A percentile compares a stretch with the other conserved stretches of the same genome.
Conservation (phyloP, 2,113 vertebrate species). For the Galeopterus variegatus region DNA sequence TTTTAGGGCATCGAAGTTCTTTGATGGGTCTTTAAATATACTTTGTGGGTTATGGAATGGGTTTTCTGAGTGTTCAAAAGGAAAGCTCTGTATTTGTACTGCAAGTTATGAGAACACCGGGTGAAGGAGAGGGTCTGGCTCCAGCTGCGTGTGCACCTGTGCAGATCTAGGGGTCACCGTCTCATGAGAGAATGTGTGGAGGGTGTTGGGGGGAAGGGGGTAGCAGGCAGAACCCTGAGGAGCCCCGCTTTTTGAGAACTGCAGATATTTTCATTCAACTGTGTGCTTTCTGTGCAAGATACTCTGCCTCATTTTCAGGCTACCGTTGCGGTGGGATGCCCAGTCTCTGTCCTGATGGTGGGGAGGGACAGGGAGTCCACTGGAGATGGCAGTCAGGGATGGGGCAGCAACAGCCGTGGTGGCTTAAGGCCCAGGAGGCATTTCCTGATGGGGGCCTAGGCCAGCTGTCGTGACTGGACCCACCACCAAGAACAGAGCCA, state of each 20-base stretch:
- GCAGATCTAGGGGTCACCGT: not conserved
- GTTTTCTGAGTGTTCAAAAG: not conserved
- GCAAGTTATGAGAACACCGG: accelerated
- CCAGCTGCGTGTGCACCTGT: accelerated
- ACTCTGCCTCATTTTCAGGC: accelerated
- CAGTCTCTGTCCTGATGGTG: accelerated
- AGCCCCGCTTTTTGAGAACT: not conserved
- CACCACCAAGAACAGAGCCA: not conserved
- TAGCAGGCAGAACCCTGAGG: not conserved
- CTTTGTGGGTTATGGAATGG: not conserved
- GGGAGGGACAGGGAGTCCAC: no score
- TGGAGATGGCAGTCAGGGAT: not conserved
- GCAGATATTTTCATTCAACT: not conserved
- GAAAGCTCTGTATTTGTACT: not conserved
- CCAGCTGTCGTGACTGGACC: not conserved
- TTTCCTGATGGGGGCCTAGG: not conserved
- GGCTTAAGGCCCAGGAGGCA: not conserved
- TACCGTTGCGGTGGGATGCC: accelerated
- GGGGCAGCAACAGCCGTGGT: not conserved
- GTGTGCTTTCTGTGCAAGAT: accelerated
- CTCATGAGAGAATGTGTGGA: not conserved
- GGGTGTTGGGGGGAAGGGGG: not conserved
- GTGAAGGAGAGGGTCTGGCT: not conserved
- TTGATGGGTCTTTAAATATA: not conserved
- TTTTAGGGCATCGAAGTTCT: not conserved